Conservation (phyloP, 1,140 invertebrate species). For the Drosophila kurseongensis region DNA sequence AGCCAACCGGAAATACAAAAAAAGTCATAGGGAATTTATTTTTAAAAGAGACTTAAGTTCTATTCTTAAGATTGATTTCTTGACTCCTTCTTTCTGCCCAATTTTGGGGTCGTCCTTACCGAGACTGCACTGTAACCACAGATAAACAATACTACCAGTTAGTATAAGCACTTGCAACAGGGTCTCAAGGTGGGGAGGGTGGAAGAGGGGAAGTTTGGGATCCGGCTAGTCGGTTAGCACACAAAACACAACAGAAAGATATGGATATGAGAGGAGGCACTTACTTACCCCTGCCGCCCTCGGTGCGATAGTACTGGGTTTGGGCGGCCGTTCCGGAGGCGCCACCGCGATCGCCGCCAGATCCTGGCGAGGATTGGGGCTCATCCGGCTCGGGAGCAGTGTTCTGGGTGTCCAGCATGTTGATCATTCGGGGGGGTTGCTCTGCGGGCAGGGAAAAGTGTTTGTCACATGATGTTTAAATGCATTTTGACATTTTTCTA, state of each 20-base stretch:
- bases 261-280: constrained; percentile 66
- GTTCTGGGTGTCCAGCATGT: constrained; percentile 83
- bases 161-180: neutral
- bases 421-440: constrained; percentile 78
- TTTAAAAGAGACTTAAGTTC: too few species aligned
- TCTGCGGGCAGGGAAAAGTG: constrained; percentile 43
- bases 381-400: constrained; percentile 80
- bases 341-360: constrained; percentile 16
- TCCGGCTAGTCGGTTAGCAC: constrained; percentile 20
- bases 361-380: neutral
- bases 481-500: too few species aligned
- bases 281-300: constrained; percentile 84
- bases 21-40: too few species aligned
- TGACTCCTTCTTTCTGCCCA: too few species aligned
- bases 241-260: constrained; percentile 41
- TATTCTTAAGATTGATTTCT: too few species aligned
- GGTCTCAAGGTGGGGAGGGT: neutral
- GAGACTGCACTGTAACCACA: neutral
- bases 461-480: too few species aligned
- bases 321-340: constrained; percentile 61
- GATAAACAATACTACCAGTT: constrained; percentile 8
- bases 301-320: constrained; percentile 70
- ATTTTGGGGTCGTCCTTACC: neutral
- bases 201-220: neutral
- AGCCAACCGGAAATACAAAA: too few species aligned